Evolutionary conservation across 2,888 invertebrate genomes (phyloP), one percentile per base, ranked within the genome.

Genomic region (Tenthredo scrophulariae): DNA sequence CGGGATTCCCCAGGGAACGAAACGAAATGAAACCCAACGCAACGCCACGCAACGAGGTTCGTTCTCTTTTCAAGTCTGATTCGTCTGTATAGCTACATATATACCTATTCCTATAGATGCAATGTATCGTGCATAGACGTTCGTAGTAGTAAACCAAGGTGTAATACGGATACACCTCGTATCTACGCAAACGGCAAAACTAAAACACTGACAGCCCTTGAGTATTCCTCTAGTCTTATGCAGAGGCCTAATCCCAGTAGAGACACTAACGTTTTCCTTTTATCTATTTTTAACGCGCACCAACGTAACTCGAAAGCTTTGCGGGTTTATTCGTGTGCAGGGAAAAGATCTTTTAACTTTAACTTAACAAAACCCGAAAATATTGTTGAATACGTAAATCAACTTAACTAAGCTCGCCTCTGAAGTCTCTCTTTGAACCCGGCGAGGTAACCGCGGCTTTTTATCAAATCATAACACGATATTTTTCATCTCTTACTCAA

Each of bases 311-410:
- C 67, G 70, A 33, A 72, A 43, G 22, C 84, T 15, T 29, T 29
- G 29, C 18, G 74, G 18, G 33, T 46, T 22, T 84, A 72, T 70
- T 67, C 58, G 62, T 80, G 37, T 62, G 40, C n/a, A 18, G 33
- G 58, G 37, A 40, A 50, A 74, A n/a, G 22, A 26, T 74, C 72
- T 80, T 80, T 80, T 50, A 40, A 80, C 58, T 62, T 80, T 80
- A 37, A 80, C 33, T 62, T 72, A 85, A 84, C 84, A 85, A 85
- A 85, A 84, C 43, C 74, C 82, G 84, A 84, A 85, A 85, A 84
- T 85, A 84, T 85, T 85, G 84, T 85, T 75, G 75, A 85, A 85
- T 75, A 29, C 62, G 84, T 84, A 85, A 84, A 85, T 85, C 85
- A 84, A 84, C 84, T 83, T 72, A 74, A 82, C 82, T 85, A 83